Percentiles rank a stretch among this genome's conserved stretches.
These are phyloP conservation scores for Psococerastis gibbosa DNA, from an alignment of 2,888 invertebrate species.

Conservation along the genomic window DNA sequence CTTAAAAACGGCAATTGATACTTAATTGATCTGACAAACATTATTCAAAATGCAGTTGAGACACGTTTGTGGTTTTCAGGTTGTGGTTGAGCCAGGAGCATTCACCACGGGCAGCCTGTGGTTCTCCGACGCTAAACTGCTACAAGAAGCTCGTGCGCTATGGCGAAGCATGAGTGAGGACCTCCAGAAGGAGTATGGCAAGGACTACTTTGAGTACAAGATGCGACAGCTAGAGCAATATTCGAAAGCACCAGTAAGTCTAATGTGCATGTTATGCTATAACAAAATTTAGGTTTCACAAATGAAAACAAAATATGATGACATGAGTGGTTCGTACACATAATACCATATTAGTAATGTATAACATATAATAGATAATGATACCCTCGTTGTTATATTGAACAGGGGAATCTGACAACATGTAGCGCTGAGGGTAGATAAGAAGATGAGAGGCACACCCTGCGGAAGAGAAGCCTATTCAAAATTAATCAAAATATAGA, in stretches of 20 bases:
- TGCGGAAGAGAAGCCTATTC: no score
- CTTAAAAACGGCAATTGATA: no score
- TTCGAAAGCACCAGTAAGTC: slow-evolving; percentile 45
- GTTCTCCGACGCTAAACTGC: slow-evolving; percentile 19
- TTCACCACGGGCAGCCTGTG: slow-evolving; percentile 49
- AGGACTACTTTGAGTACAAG: slow-evolving; percentile 65
- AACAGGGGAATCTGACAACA: no score
- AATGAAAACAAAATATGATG: slow-evolving; percentile 9
- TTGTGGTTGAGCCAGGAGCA: slow-evolving; percentile 69
- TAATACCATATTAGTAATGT: no score
- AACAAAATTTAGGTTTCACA: neutral
- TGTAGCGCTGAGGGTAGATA: no score
- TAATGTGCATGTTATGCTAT: neutral
- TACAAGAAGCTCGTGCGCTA: slow-evolving; percentile 52
- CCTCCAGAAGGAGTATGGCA: slow-evolving; percentile 55
- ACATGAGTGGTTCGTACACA: slow-evolving; percentile 11
- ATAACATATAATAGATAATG: no score
- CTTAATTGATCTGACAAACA: no score
- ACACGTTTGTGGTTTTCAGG: no score
- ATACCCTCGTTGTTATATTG: no score
- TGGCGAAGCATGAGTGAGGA: slow-evolving; percentile 60
- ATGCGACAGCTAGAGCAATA: slow-evolving; percentile 62
- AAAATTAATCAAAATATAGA: no score
- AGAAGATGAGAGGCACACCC: no score
- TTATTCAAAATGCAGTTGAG: no score